Evolutionary conservation across 2,888 invertebrate species (phyloP), one percentile per base, ranked within the genome.

Genomic region (Digitonthophagus gazella): DNA sequence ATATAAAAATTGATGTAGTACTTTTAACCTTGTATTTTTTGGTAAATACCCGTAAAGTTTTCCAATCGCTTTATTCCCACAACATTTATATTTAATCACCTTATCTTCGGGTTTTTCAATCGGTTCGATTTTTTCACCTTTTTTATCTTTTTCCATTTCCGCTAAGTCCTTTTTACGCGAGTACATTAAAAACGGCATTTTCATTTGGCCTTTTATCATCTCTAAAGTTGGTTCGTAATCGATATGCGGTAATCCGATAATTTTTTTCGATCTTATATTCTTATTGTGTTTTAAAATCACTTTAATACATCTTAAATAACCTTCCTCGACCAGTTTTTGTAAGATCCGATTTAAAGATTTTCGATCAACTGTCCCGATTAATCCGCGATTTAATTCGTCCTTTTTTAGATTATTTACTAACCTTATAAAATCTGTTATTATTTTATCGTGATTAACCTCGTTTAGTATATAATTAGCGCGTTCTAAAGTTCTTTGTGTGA

Each of bases 1-100:
- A 80, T 86, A 91, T 11, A 94, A 77, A 72, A 90, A 86, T 74
- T 89, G 86, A 77, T 94, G 93, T 56, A 93, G 77, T 1, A 86
- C 81, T 70, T 88, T 85, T 81, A 91, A 87, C 58, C 91, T 84
- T 8, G 88, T 81, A 77, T 90, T 90, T 81, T 92, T 93, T 0
- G 91, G 88, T 67, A 84, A 81, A 71, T 84, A 85, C 4, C 87
- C 87, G 74, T 86, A 85, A 58, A 79, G 77, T 74, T 79, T 82
- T 3, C 84, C 84, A 3, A 80, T 75, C 74, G 78, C 80, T 73
- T 75, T 74, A 54, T 72, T 74, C 18, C 73, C 74, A n/a, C n/a
- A n/a, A n/a, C n/a, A n/a, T 66, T 57, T 65, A 67, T 69, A 72
- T 54, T 71, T 67, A 18, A 19, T 19, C 16, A 61, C 18, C 18